A percentile compares a stretch with the other conserved stretches of the same genome.
phyloP scores from a whole-genome alignment of 2,888 invertebrate species.

The Hirtodrosophila trivittata region DNA sequence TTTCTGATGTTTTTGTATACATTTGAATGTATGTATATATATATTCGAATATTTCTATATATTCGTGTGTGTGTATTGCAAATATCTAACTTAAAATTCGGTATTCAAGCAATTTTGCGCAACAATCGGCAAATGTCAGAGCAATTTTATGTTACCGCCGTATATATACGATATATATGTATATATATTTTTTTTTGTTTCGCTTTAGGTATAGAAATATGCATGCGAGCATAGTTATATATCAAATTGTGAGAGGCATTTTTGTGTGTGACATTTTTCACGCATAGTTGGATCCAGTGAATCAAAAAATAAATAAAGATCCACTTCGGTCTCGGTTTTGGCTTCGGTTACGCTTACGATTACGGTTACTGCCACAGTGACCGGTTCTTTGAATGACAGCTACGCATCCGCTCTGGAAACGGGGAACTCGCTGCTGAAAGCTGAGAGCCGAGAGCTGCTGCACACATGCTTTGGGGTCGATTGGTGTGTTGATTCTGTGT shows the following conservation, averaged over 20 bases:
- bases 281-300: constrained; percentile 52
- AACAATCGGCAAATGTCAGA: constrained; percentile 53
- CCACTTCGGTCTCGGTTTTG: constrained; percentile 5
- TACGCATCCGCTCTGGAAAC: constrained; percentile 57
- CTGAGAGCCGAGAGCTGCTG: constrained; percentile 5
- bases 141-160: constrained; percentile 19
- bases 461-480: constrained; percentile 20
- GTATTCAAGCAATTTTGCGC: constrained; percentile 37
- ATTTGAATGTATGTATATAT: constrained; percentile 10
- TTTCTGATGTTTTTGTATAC: constrained; percentile 29
- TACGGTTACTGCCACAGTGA: constrained; percentile 40
- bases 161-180: not conserved
- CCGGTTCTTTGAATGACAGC: constrained; percentile 56
- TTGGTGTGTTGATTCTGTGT: constrained; percentile 16
- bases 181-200: constrained; percentile 3
- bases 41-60: constrained; percentile 5
- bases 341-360: constrained; percentile 13
- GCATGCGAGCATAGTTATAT: constrained; percentile 10
- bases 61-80: no score
- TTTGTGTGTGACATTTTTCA: constrained; percentile 39
- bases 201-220: constrained; percentile 1
- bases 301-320: constrained; percentile 46
- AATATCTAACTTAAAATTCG: constrained; percentile 41
- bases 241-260: constrained; percentile 49
- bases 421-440: not conserved